A percentile compares a stretch with the other conserved stretches of the same genome.
Evolutionary conservation across 2,113 vertebrate species (phyloP).

Genomic region (Nycticebus coucang): DNA sequence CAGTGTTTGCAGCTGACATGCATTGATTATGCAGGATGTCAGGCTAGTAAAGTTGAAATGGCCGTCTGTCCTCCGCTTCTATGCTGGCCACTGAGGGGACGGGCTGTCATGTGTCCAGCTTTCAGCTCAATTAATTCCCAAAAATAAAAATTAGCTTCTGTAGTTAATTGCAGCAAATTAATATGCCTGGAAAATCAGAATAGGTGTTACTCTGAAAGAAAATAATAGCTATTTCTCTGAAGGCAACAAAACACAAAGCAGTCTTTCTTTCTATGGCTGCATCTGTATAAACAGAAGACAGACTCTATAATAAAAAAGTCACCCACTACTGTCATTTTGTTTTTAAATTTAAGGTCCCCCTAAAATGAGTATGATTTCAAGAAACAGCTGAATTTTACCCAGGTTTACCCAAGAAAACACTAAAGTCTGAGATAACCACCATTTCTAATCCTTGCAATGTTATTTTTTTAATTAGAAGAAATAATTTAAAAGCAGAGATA

Average conservation of each 20-base stretch:
- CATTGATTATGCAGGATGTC: conserved; percentile 59
- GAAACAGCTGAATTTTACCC: conserved; percentile 14
- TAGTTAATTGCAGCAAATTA: conserved; percentile 61
- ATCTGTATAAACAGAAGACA: background rate
- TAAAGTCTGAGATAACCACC: background rate
- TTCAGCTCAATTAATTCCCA: conserved; percentile 65
- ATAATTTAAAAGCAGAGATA: conserved; percentile 20
- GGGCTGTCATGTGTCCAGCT: conserved; percentile 35
- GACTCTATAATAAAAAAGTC: background rate
- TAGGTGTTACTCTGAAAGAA: conserved; percentile 19
- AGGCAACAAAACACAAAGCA: background rate
- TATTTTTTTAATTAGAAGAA: conserved; percentile 21
- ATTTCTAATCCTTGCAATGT: conserved; percentile 3
- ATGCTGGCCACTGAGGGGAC: conserved; percentile 46
- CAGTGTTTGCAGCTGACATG: conserved; percentile 40
- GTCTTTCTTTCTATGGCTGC: background rate
- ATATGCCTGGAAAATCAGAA: conserved; percentile 55
- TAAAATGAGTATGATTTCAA: conserved; percentile 53
- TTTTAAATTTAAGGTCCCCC: background rate
- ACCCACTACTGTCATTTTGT: background rate
- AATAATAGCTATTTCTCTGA: background rate
- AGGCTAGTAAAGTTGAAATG: conserved; percentile 75
- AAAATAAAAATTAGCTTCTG: conserved; percentile 78
- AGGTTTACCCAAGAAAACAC: background rate
- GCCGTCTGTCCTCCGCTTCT: conserved; percentile 64